Evolutionary conservation across 2,113 vertebrate species (phyloP).

Genomic region (Perognathus longimembris): DNA sequence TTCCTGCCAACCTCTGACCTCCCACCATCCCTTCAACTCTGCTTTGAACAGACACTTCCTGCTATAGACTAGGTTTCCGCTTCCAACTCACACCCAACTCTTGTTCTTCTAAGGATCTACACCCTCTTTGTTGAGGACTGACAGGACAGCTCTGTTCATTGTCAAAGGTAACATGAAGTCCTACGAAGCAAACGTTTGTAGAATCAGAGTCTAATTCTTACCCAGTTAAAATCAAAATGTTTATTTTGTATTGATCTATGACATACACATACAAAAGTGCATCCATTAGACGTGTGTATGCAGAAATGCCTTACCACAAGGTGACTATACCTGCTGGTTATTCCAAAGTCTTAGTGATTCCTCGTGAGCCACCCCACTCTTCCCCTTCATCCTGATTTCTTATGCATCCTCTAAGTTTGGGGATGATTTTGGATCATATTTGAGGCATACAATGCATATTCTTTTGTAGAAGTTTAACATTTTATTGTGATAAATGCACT

Average conservation of each 20-base stretch:
- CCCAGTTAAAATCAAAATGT: not conserved
- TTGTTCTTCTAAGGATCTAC: not conserved
- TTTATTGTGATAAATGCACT: not conserved
- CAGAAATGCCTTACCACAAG: not conserved
- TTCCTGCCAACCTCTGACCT: constrained; percentile 6
- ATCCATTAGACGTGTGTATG: not conserved
- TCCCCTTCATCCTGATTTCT: not conserved
- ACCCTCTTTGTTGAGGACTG: not conserved
- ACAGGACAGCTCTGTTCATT: not conserved
- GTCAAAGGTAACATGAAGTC: not conserved
- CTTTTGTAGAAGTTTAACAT: not conserved
- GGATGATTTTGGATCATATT: not conserved
- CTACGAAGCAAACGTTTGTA: not conserved
- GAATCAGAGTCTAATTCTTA: not conserved
- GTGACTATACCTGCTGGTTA: too few species aligned
- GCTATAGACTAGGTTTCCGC: not conserved
- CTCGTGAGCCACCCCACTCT: not conserved
- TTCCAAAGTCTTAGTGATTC: not conserved
- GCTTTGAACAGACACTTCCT: not conserved
- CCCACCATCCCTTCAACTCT: not conserved
- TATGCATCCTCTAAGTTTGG: not conserved
- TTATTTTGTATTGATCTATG: not conserved
- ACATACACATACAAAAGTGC: not conserved
- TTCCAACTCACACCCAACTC: not conserved
- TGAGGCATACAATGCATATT: not conserved